Evolutionary conservation across 2,888 invertebrate species (phyloP).

Genomic region (Calameuta idolon): DNA sequence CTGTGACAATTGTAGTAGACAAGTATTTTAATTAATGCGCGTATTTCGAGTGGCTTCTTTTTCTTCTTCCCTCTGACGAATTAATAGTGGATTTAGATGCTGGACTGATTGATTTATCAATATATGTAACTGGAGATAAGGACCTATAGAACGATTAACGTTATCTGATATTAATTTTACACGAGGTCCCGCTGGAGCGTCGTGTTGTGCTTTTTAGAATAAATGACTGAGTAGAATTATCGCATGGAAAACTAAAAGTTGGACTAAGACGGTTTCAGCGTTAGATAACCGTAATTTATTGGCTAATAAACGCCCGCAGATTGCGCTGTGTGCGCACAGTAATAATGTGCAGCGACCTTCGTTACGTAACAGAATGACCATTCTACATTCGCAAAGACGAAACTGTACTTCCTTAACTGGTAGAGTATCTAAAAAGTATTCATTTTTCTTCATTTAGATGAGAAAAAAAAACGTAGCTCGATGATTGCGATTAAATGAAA

Average conservation of each 20-base stretch:
- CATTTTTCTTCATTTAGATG: not conserved
- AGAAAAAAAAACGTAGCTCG: not conserved
- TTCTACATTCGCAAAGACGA: not conserved
- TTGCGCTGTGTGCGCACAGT: not conserved
- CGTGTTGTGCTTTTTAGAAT: not conserved
- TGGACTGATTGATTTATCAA: not conserved
- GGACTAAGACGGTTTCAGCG: not conserved
- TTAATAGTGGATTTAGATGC: not conserved
- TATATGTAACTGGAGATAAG: not conserved
- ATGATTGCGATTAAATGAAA: not conserved
- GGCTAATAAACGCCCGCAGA: conserved; percentile 9
- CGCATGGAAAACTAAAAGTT: not conserved
- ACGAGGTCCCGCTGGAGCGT: not conserved
- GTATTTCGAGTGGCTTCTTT: not conserved
- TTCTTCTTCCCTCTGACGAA: not conserved
- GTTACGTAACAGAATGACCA: conserved; percentile 15
- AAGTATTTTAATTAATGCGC: not conserved
- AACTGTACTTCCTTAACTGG: not conserved
- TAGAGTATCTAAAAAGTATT: not conserved
- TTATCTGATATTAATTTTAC: not conserved
- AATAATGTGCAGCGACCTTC: conserved; percentile 18
- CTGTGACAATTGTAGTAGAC: not conserved
- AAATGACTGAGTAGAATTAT: not conserved
- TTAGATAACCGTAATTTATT: conserved; percentile 14
- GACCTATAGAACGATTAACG: not conserved